Base-by-base conservation (phyloP, 2,113 vertebrate species). In the Poicephalus meyeri region DNA sequence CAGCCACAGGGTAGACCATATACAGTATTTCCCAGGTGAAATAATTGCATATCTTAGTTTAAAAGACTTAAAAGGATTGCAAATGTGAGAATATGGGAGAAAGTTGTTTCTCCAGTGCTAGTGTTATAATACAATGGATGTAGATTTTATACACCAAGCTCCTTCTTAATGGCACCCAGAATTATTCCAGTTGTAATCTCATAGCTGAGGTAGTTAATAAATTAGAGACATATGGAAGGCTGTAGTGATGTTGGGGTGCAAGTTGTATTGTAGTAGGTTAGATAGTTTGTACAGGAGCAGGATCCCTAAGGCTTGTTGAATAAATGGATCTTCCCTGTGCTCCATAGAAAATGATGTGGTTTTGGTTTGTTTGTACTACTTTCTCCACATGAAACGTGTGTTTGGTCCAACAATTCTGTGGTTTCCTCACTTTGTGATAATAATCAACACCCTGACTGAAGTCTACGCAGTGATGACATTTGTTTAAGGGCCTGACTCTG, bases 401-500 rank as follows among this genome's bases (percentile, higher is more conserved):
- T 95, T 97, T 72, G 33, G 60, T 94, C 94, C 95, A 97, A 92
- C 68, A 87, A 76, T 93, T 93, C 85, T 96, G 96, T 89, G 94
- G 96, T 97, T 97, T 97, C 92, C 87, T 96, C 92, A 96, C 86
- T 97, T 95, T 85, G 89, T 97, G 90, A 97, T 96, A 94, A 94
- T 96, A 96, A 97, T 97, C 97, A 97, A 92, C 93, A 94, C 92
- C 82, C 94, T 96, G 71, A 83, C 71, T 93, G 80, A 97, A 96
- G 87, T 89, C 71, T 97, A 71, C 94, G 88, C 74, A 74, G 90
- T 53, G 93, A 91, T 96, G 91, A 95, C 93, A 88, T 92, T 94
- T 92, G 69, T 96, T 95, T 92, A 90, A 78, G 73, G 83, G 80
- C 79, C 63, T 93, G 90, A 95, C 37, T 92, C 82, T 71, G 93